phyloP scores from a whole-genome alignment of 2,113 vertebrate genomes.

The Falcunculus frontatus region DNA sequence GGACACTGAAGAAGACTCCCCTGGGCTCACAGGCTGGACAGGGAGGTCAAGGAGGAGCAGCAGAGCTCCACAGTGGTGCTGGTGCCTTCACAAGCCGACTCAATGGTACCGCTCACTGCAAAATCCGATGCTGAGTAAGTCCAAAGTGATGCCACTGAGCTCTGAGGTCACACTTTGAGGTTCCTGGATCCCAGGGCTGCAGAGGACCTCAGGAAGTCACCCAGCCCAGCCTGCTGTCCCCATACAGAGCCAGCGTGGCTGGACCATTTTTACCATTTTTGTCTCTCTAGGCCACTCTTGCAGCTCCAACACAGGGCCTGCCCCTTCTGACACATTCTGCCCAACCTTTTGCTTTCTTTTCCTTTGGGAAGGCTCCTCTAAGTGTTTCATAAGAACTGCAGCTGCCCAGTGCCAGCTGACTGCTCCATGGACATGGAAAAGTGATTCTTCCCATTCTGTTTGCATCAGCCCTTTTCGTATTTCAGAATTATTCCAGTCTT shows the following conservation, averaged over 20 bases:
- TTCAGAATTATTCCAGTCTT: neutral
- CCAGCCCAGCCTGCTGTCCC: neutral
- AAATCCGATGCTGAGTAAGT: neutral
- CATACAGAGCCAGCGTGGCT: accelerated
- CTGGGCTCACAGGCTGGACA: neutral
- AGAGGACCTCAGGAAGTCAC: neutral
- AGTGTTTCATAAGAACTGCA: neutral
- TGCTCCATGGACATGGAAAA: neutral
- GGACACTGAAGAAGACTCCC: neutral
- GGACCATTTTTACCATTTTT: neutral
- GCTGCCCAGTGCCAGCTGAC: neutral
- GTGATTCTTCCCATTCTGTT: neutral
- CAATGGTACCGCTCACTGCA: neutral
- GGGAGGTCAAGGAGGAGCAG: neutral
- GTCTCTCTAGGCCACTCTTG: neutral
- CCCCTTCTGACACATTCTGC: neutral
- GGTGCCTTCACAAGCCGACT: neutral
- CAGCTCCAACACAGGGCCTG: neutral
- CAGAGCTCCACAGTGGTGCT: neutral
- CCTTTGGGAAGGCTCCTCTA: neutral
- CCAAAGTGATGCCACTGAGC: neutral
- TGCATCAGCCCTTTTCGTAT: neutral
- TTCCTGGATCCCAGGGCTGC: neutral
- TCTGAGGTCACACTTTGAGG: neutral
- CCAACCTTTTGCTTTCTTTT: neutral